phyloP scores from a whole-genome alignment of 2,888 invertebrate genomes.

The Sycophila texana region DNA sequence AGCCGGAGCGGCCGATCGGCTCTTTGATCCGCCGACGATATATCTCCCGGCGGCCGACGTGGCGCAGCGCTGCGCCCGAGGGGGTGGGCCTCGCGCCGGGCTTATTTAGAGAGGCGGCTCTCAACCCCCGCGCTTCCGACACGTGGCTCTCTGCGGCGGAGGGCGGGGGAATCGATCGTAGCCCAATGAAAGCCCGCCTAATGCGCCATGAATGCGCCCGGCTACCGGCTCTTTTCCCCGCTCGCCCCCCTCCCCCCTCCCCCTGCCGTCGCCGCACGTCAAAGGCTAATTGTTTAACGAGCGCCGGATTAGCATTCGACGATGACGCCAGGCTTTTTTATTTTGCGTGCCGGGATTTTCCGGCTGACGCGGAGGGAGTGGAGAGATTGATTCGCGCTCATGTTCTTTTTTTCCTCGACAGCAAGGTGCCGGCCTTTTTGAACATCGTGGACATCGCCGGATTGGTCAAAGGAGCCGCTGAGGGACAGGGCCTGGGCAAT shows the following conservation, averaged over 20 bases:
- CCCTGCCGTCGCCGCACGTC: constrained; percentile 56
- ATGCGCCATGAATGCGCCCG: constrained; percentile 28
- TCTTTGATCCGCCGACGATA: constrained; percentile 45
- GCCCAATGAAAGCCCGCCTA: constrained; percentile 38
- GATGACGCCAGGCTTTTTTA: constrained; percentile 4
- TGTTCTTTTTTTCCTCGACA: constrained; percentile 75
- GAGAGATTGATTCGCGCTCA: not conserved
- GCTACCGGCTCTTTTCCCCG: constrained; percentile 18
- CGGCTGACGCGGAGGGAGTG: not conserved
- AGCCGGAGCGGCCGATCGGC: constrained; percentile 26
- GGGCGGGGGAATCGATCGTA: constrained; percentile 5
- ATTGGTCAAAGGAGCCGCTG: constrained; percentile 97
- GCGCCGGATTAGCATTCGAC: constrained; percentile 72
- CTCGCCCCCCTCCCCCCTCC: constrained; percentile 34
- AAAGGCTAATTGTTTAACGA: constrained; percentile 74
- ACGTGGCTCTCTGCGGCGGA: constrained; percentile 25
- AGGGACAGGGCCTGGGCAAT: constrained; percentile 98
- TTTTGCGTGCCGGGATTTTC: not conserved
- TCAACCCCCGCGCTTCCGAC: constrained; percentile 9
- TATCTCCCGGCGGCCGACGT: constrained; percentile 13
- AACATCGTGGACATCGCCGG: constrained; percentile 99
- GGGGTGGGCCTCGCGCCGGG: constrained; percentile 9
- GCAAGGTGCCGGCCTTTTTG: constrained; percentile 98
- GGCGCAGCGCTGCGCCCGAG: not conserved
- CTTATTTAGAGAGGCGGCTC: constrained; percentile 22